Base-by-base conservation (phyloP, 2,888 invertebrate genomes). In the Dorcus hopei region DNA sequence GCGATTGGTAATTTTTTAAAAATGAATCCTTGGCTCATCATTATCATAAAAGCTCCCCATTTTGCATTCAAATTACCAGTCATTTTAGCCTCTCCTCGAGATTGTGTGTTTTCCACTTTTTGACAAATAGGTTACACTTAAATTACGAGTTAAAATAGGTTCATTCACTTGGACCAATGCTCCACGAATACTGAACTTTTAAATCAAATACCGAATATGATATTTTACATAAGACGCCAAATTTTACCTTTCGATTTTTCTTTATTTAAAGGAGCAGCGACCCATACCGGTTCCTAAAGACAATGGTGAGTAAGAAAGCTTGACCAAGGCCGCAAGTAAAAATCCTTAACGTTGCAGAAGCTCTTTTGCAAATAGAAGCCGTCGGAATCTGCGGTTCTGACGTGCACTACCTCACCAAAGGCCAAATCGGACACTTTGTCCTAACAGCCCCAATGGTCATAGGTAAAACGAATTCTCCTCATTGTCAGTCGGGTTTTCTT, bases 371-470 rank as follows among this genome's bases (percentile, higher is more conserved):
- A 66, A 95, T 97, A 91, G 90, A 89, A 73, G 88, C 89, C 65
- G 95, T 97, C 47, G 97, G 97, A 11, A 97, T 98, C 71, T 98
- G 97, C 76, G 97, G 97, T 0, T 91, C 91, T 0, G 97, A 98
- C 79, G 93, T 98, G 3, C 96, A 96, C 78, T 97, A 97, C 80
- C 86, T 93, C 80, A 87, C 87, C 39, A 80, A 87, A 63, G 97
- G 97, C 8, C 77, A 84, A 14, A 96, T 96, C 73, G 97, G 94
- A 0, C 86, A 90, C 74, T 97, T 96, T 75, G 80, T 95, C 33
- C 84, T 97, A 0, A 84, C 85, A 59, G 84, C 87, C 49, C 97
- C 97, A 7, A 95, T 97, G 95, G 84, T 97, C 33, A 89, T 97
- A 74, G 97, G 97, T 77, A 33, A 33, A 33, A 33, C 26, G 26